A percentile compares a stretch with the other conserved stretches of the same genome.
Evolutionary conservation across 2,113 vertebrate species (phyloP).

Genomic region (Lichenostomus cassidix): DNA sequence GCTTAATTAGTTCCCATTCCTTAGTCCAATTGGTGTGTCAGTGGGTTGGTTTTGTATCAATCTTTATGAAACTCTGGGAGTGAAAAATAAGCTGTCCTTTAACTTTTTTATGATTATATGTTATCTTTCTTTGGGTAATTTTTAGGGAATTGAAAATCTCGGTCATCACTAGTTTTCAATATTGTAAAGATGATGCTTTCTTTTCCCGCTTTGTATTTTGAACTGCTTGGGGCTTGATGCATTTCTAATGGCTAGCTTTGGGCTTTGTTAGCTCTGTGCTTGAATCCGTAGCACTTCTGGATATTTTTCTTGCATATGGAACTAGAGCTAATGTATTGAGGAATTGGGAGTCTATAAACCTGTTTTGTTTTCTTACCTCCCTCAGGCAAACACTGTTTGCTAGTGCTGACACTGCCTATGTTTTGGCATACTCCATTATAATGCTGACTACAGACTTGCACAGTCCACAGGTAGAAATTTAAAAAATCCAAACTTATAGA

Average conservation of each 20-base stretch:
- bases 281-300: background rate
- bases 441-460: conserved; percentile 98
- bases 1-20: background rate
- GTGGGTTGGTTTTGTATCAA: background rate
- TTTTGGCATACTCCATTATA: conserved; percentile 96
- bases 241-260: background rate
- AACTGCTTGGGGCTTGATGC: background rate
- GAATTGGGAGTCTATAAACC: background rate
- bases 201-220: background rate
- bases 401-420: conserved; percentile 98
- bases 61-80: background rate
- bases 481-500: background rate
- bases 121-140: background rate
- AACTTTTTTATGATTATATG: background rate
- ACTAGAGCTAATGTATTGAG: background rate
- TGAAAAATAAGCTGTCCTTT: background rate
- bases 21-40: background rate
- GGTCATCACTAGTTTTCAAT: background rate
- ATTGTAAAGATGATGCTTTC: background rate
- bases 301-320: background rate
- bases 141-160: background rate
- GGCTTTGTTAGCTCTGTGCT: background rate
- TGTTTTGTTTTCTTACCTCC: background rate
- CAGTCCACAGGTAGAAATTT: conserved; percentile 88
- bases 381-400: conserved; percentile 94